Evolutionary conservation across 1,140 invertebrate species (phyloP), one percentile per base, ranked within the genome.

Genomic region (Brachionus angularis): DNA sequence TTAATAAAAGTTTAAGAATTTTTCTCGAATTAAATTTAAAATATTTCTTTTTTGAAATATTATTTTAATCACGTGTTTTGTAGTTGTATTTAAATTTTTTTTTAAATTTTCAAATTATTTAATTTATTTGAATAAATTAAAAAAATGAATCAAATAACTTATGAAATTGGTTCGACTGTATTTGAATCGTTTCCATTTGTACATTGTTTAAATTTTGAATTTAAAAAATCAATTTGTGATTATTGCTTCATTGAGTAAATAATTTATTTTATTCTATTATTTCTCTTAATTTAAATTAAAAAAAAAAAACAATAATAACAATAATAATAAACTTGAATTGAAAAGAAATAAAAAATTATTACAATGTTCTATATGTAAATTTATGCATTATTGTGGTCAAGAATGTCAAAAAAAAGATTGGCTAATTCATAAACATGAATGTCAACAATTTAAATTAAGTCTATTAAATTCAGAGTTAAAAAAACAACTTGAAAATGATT

Each of bases 341-440:
- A 2, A 31, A 31, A 64, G 36, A 31, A 42, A 3, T 18, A 27
- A 23, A 33, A 47, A 29, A 33, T 42, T 36, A 4, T 64, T 23
- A 5, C 25, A 36, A 47, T 64, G 61, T 10, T 64, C 61, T 31
- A 44, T 8, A 16, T 64, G 61, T 29, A 64, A 64, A 64, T 47
- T 42, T 5, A 64, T 64, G 61, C 14, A 23, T 31, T 64, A 23
- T 64, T 64, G 61, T 47, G 36, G 34, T 23, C 23, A 46, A 46
- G 7, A 39, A 46, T 64, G 61, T 64, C 61, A 64, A 47, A 39
- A 12, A 64, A 7, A 4, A 10, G 61, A 64, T 18, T 64, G 61
- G 61, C 33, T 25, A 29, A 44, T 64, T 23, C 61, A 64, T 47
- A 16, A 64, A 29, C 29, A 44, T 7, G 61, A 64, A 23, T 64